Percentiles rank a stretch among this genome's conserved stretches.
Evolutionary conservation across 2,797 vertebrate genomes (phyloP).

Genomic region (Halcyon badia): DNA sequence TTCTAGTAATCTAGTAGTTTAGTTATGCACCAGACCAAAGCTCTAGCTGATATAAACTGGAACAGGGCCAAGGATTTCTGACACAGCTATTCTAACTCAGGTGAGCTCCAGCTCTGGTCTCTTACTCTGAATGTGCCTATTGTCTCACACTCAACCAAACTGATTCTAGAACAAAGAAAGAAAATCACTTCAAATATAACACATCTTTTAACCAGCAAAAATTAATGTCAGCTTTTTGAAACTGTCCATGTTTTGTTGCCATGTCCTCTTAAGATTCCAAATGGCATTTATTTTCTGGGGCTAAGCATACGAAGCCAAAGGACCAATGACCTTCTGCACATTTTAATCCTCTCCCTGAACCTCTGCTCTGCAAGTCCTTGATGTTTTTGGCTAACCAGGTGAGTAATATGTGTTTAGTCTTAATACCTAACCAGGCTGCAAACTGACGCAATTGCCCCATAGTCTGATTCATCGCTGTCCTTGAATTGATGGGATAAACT

Average conservation of each 20-base stretch:
- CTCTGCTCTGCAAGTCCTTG: slow-evolving; percentile 28
- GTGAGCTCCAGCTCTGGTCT: background rate
- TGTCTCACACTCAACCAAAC: background rate
- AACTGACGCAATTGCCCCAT: slow-evolving; percentile 16
- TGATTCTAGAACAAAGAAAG: background rate
- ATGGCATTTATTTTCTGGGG: background rate
- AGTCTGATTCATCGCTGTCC: background rate
- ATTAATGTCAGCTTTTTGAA: background rate
- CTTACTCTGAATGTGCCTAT: background rate
- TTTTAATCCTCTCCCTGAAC: background rate
- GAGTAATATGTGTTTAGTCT: background rate
- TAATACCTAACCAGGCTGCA: slow-evolving; percentile 59
- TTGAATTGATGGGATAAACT: background rate
- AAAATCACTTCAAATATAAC: background rate
- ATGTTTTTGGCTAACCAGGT: slow-evolving; percentile 8
- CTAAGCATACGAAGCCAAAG: background rate
- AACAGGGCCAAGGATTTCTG: background rate
- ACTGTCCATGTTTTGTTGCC: background rate
- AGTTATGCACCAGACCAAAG: background rate
- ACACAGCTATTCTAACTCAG: background rate
- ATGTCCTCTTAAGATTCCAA: background rate
- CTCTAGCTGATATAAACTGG: background rate
- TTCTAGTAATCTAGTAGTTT: background rate
- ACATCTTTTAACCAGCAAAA: background rate
- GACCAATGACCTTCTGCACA: background rate